Percentiles rank a stretch among this genome's conserved stretches.
Evolutionary conservation across 2,797 vertebrate genomes (phyloP).

Genomic region (Sebastes melanostomus): DNA sequence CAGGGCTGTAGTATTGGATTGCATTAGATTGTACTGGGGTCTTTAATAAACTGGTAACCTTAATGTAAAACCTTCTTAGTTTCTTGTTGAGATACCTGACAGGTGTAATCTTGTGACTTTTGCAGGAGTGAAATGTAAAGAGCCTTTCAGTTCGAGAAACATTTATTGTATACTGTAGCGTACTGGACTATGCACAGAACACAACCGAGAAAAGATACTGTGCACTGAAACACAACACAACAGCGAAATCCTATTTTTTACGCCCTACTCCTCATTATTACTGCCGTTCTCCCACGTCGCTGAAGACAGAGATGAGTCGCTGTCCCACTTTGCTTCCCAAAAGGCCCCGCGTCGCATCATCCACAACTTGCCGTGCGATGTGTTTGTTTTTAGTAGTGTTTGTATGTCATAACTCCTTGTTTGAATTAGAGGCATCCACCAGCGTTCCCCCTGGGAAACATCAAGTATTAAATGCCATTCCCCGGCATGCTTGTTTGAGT

Average conservation of each 20-base stretch:
- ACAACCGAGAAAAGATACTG: neutral
- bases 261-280: neutral
- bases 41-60: neutral
- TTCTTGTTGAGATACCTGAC: neutral
- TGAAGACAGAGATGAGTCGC: constrained; percentile 27
- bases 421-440: constrained; percentile 69
- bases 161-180: too few relatives aligned
- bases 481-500: constrained; percentile 79
- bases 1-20: neutral
- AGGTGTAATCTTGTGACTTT: neutral
- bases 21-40: neutral
- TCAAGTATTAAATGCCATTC: constrained; percentile 75
- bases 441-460: constrained; percentile 68
- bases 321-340: constrained; percentile 67
- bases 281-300: constrained; percentile 4
- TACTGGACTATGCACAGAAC: neutral
- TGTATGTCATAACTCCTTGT: constrained; percentile 59
- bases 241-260: neutral
- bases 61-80: neutral
- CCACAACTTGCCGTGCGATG: constrained; percentile 42
- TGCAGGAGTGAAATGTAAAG: neutral
- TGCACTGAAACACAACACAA: neutral
- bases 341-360: constrained; percentile 30
- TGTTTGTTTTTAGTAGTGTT: constrained; percentile 72
- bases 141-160: neutral